Evolutionary conservation across 1,140 invertebrate species (phyloP).

Genomic region (Acyrthosiphon pisum): DNA sequence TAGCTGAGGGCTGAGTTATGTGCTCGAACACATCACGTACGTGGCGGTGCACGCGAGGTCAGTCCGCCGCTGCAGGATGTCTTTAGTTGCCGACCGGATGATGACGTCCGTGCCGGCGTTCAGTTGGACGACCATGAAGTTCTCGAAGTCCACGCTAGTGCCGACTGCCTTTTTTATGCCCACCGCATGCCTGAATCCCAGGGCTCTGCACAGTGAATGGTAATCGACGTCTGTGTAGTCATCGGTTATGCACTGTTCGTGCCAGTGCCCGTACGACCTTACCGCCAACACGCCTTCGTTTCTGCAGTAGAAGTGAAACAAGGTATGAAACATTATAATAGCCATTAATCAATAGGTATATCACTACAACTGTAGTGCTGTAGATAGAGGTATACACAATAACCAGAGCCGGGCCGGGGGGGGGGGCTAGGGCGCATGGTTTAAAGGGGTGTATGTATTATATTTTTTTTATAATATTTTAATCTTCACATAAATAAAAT

Average conservation of each 20-base stretch:
- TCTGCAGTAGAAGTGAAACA: constrained; percentile 60
- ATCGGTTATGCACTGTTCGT: constrained; percentile 67
- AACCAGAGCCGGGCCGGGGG: too few relatives aligned
- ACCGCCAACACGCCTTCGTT: constrained; percentile 67
- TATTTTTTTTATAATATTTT: too few relatives aligned
- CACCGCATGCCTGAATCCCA: constrained; percentile 32
- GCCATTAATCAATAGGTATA: neutral
- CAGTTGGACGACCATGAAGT: constrained; percentile 20
- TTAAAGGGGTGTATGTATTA: too few relatives aligned
- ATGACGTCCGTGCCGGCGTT: neutral
- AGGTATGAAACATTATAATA: neutral
- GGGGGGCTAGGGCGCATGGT: too few relatives aligned
- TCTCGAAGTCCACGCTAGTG: constrained; percentile 9
- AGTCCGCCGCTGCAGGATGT: neutral
- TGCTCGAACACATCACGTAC: neutral
- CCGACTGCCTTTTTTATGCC: neutral
- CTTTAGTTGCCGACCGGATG: constrained; percentile 30
- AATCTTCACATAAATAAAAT: too few relatives aligned
- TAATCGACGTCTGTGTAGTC: constrained; percentile 46
- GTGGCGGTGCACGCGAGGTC: neutral
- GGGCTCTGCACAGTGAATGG: constrained; percentile 23
- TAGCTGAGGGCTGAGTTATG: neutral
- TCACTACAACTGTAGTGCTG: neutral
- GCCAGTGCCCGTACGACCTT: constrained; percentile 69
- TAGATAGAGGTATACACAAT: too few relatives aligned